Evolutionary conservation across 2,113 vertebrate genomes (phyloP), one percentile per base, ranked within the genome.

Genomic region (Gorsachius goisagi): DNA sequence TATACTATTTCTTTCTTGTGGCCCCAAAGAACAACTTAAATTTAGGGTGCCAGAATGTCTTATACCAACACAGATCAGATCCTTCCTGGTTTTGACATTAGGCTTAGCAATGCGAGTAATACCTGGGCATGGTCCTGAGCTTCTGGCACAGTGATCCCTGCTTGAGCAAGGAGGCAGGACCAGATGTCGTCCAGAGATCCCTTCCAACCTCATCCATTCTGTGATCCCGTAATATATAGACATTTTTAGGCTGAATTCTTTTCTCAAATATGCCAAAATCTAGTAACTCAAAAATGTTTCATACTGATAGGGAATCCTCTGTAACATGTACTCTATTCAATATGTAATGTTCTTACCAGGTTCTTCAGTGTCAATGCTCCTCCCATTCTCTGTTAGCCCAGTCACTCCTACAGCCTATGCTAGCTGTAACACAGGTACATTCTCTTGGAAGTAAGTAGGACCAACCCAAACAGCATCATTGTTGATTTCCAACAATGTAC

Each of bases 381-480:
- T 99, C 97, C 99, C 98, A 94, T 98, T 99, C 98, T 98, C 98
- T 64, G 97, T 99, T 99, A 99, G 98, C 97, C 98, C 98, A 74
- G 89, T 98, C 98, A 98, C 98, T 98, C 98, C 98, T 97, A 98
- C 98, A 98, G 97, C 98, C 98, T 99, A 98, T 98, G 98, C 96
- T 98, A 98, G 98, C 98, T 99, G 99, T 98, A 97, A 97, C 98
- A 97, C 98, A 99, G 99, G 99, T 99, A 99, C 98, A 89, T 98
- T 97, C 97, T 97, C 94, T 96, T 64, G 73, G 93, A 98, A 97
- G 96, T 95, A 82, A 93, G 69, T 92, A 92, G 97, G 97, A 98
- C 95, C 97, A 98, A 97, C 96, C 96, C 95, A 95, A 88, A 97
- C 98, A 98, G 98, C 98, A 96, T 95, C 98, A 97, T 98, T 98